These are phyloP conservation scores for Xyrauchen texanus DNA, from an alignment of 2,113 vertebrate genomes.

Conservation along the genomic window DNA sequence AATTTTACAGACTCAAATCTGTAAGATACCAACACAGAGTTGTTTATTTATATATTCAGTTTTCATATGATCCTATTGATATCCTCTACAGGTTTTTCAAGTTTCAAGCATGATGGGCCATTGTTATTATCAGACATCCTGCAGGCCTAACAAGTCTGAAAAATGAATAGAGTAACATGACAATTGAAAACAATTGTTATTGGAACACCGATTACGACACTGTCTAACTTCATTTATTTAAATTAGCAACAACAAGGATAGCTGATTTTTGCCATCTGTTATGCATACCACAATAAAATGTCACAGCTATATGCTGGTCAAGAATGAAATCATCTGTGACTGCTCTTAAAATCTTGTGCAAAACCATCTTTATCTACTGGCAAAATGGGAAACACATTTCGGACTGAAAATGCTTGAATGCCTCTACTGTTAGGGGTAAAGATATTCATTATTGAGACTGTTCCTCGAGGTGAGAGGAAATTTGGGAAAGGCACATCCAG, in stretches of 20 bases:
- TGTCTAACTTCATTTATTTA: not conserved
- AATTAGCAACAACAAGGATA: not conserved
- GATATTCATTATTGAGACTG: conserved; percentile 52
- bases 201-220: not conserved
- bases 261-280: not conserved
- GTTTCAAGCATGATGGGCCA: not conserved
- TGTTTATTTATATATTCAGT: too few species aligned
- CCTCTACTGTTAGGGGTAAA: conserved; percentile 32
- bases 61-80: not conserved
- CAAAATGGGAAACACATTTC: conserved; percentile 17
- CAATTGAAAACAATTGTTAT: not conserved
- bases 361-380: not conserved
- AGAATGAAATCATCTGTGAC: not conserved
- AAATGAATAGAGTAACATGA: not conserved
- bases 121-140: not conserved
- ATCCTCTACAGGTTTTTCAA: not conserved
- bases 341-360: not conserved
- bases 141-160: not conserved
- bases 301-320: not conserved
- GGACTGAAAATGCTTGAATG: conserved; percentile 39
- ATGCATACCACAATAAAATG: not conserved
- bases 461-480: conserved; percentile 43
- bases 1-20: not conserved
- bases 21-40: not conserved
- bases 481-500: conserved; percentile 43